Evolutionary conservation across 2,797 vertebrate genomes (phyloP), one percentile per base, ranked within the genome.

Genomic region (Menidia menidia): DNA sequence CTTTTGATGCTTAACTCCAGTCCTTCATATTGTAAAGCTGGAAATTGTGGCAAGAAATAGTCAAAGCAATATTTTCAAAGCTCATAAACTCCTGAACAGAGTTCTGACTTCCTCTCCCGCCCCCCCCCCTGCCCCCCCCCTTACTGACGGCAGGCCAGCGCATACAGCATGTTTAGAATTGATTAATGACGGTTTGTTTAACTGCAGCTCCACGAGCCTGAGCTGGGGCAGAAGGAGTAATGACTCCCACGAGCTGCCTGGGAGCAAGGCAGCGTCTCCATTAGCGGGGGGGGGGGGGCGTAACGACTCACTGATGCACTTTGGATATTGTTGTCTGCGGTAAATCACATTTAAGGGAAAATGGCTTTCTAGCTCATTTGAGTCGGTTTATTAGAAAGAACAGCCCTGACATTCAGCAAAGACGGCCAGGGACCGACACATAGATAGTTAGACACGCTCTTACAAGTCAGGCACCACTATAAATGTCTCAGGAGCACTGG

Each of bases 261-360:
- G 1, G 68, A 73, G 64, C 60, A 73, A 65, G 70, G 75, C 52
- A 30, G 57, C 42, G 52, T 76, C 81, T 87, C 77, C 64, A 87
- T 92, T 88, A 90, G 75, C 76, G 31, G 18, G 33, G 25, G 31
- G 18, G 33, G 25, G 25, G 25, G 25, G 64, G 82, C 77, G 71
- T 86, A 87, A 89, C 55, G 63, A 88, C 85, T 83, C 77, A 68
- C 70, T 78, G 84, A 92, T 81, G 80, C 85, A 79, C 78, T 81
- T 33, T 63, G 64, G 32, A 83, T 75, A 25, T 85, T 72, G 88
- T 68, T 78, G 77, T 71, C 69, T 64, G 59, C 73, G 14, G 74
- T 89, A 85, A 88, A 90, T 92, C 87, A 84, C 80, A 64, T 84
- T 84, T 73, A 80, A 73, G 60, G 43, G 52, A 71, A 44, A 70